Percentiles rank a stretch among this genome's conserved stretches.
These are phyloP conservation scores for Masticophis lateralis DNA, from an alignment of 2,797 vertebrate genomes.

Conservation along the genomic window DNA sequence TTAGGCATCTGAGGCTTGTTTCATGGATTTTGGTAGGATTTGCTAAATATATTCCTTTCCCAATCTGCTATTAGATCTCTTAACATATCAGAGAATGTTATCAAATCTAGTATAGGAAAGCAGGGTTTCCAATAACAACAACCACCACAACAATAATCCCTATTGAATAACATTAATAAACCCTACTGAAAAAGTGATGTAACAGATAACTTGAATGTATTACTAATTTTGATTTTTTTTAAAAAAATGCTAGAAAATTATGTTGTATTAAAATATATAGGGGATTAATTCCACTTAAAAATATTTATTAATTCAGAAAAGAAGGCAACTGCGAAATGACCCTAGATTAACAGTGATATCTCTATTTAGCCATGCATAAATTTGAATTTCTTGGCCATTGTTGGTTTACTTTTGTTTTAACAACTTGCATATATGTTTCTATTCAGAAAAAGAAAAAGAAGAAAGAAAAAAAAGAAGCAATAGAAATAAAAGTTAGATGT, in stretches of 20 bases:
- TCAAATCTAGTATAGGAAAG: conserved; percentile 64
- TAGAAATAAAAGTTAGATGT: conserved; percentile 41
- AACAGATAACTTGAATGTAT: conserved; percentile 50
- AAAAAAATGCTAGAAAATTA: conserved; percentile 64
- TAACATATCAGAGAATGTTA: conserved; percentile 47
- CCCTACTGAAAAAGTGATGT: conserved; percentile 66
- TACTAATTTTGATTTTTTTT: conserved; percentile 21
- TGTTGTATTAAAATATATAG: conserved; percentile 60
- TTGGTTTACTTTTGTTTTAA: conserved; percentile 41
- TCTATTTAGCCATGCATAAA: conserved; percentile 53
- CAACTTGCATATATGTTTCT: conserved; percentile 69
- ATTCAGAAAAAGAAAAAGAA: conserved; percentile 45
- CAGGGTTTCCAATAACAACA: conserved; percentile 15
- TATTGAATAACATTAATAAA: neutral
- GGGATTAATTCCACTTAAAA: conserved; percentile 58
- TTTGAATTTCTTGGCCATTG: conserved; percentile 52
- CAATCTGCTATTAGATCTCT: conserved; percentile 52
- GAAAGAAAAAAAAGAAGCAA: conserved; percentile 47
- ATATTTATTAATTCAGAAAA: conserved; percentile 49
- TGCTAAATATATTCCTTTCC: conserved; percentile 58
- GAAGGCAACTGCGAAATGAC: conserved; percentile 43
- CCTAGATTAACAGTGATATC: conserved; percentile 60
- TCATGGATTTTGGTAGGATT: conserved; percentile 63
- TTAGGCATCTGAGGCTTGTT: conserved; percentile 66
- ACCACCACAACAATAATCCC: no score